Evolutionary conservation across 2,113 vertebrate genomes (phyloP).

Genomic region (Gallinago jamesoni): DNA sequence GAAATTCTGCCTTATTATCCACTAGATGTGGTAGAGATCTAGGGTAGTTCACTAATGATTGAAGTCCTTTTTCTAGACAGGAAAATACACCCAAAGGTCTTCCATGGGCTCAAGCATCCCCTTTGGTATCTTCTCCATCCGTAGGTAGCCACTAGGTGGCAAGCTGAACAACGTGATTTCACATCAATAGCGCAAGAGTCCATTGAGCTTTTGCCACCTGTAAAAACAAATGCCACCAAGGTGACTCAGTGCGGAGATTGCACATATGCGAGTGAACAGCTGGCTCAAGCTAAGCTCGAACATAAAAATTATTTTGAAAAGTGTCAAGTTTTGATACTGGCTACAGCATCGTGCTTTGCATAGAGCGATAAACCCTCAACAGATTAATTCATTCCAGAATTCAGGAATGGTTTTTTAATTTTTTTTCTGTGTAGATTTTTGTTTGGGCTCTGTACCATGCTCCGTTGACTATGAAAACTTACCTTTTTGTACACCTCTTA

Average conservation of each 20-base stretch:
- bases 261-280: background rate
- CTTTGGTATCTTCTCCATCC: background rate
- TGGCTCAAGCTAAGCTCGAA: background rate
- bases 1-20: background rate
- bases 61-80: background rate
- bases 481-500: background rate
- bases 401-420: background rate
- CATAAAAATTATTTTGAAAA: background rate
- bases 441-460: background rate
- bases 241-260: background rate
- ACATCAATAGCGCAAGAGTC: fast-evolving
- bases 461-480: background rate
- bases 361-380: background rate
- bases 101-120: background rate
- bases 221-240: background rate
- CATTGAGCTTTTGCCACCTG: background rate
- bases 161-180: background rate
- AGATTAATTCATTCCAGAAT: background rate
- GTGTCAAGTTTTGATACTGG: background rate
- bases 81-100: background rate
- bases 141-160: slow-evolving; percentile 41
- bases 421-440: background rate
- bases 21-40: background rate
- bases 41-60: background rate
- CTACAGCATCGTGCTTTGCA: background rate